Conservation (phyloP, 2,113 vertebrate genomes). For the Sula dactylatra region DNA sequence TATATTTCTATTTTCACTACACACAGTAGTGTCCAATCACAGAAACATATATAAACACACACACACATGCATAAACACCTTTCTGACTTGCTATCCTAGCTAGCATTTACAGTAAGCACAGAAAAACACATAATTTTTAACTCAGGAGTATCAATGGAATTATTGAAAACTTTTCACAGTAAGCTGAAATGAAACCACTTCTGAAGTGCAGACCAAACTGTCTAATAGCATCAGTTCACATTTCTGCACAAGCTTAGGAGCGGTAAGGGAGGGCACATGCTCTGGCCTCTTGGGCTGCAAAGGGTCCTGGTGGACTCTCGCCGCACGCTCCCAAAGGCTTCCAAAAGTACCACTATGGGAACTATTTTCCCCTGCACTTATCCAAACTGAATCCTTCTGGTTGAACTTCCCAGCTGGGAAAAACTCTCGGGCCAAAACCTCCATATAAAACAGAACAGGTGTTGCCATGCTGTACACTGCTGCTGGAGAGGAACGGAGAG, state of each 20-base stretch:
- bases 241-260: background rate
- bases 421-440: background rate
- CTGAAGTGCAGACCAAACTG: background rate
- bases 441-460: accelerated
- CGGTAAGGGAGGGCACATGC: background rate
- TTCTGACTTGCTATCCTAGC: background rate
- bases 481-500: background rate
- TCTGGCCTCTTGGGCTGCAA: background rate
- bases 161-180: background rate
- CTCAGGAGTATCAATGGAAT: background rate
- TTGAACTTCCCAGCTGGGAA: background rate
- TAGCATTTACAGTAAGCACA: background rate
- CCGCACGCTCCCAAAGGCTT: background rate
- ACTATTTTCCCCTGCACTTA: background rate
- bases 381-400: background rate
- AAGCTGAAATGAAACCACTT: background rate
- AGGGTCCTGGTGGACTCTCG: accelerated
- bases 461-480: accelerated
- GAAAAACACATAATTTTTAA: background rate
- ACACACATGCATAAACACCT: background rate
- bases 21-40: background rate
- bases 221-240: background rate
- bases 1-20: background rate
- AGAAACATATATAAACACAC: background rate
- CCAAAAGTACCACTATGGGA: background rate